phyloP scores from a whole-genome alignment of 2,113 vertebrate genomes.

The Echinops telfairi region DNA sequence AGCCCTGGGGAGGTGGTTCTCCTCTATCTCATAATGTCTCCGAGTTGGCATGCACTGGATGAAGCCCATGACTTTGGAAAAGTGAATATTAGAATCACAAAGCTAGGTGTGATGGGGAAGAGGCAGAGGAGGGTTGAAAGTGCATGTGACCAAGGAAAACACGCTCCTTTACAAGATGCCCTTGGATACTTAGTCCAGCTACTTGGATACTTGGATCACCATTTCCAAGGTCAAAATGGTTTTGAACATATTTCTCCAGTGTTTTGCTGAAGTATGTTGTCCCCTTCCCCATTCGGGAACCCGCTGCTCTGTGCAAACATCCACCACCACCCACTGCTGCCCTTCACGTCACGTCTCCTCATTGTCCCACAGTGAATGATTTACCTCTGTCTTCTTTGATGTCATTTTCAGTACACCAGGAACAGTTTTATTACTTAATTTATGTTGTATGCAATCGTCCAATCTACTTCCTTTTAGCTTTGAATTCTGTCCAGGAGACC shows the following conservation, averaged over 20 bases:
- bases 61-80: background rate
- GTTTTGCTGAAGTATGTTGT: background rate
- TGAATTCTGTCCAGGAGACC: slow-evolving; percentile 2
- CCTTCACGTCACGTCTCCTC: background rate
- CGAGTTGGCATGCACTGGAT: no score
- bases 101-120: background rate
- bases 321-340: background rate
- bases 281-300: background rate
- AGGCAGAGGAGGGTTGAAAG: background rate
- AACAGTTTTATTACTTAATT: slow-evolving; percentile 43
- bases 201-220: background rate
- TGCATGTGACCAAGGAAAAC: background rate
- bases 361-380: slow-evolving; percentile 7
- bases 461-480: background rate
- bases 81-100: background rate
- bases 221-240: background rate
- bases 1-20: background rate
- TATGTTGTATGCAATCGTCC: slow-evolving; percentile 31
- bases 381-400: slow-evolving; percentile 29
- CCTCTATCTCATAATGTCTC: background rate
- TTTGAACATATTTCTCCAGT: background rate
- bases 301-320: background rate
- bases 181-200: background rate
- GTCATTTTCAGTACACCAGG: background rate
- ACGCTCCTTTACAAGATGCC: background rate